phyloP scores from a whole-genome alignment of 2,888 invertebrate genomes.

The Polyommatus iphigenia region DNA sequence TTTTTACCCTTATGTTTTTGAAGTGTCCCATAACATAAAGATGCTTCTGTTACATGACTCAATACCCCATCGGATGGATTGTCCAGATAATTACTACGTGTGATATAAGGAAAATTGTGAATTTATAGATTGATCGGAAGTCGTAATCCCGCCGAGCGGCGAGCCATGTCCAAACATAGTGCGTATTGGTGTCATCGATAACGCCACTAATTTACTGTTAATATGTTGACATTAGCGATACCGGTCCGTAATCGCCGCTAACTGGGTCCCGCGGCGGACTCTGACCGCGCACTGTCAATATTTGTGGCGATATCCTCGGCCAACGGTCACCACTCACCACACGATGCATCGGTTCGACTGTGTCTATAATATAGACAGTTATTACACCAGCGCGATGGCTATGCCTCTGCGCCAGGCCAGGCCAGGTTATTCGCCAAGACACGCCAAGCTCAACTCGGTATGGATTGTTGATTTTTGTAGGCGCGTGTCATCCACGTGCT shows the following conservation, averaged over 20 bases:
- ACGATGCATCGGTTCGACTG: not conserved
- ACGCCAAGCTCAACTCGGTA: not conserved
- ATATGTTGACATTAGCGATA: slow-evolving; percentile 34
- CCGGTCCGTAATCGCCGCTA: slow-evolving; percentile 19
- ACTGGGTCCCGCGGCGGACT: slow-evolving; percentile 29
- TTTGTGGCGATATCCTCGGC: slow-evolving; percentile 18
- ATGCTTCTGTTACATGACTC: too few relatives aligned
- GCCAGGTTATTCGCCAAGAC: not conserved
- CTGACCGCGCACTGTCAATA: slow-evolving; percentile 28
- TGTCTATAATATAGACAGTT: not conserved
- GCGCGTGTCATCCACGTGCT: too few relatives aligned
- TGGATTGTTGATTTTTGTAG: not conserved
- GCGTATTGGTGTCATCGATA: slow-evolving; percentile 28
- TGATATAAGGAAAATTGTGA: not conserved
- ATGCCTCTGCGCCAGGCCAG: too few relatives aligned
- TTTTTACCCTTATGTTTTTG: not conserved
- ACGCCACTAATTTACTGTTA: slow-evolving; percentile 33
- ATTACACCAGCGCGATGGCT: not conserved
- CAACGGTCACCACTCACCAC: not conserved
- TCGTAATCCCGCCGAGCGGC: slow-evolving; percentile 12
- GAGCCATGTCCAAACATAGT: slow-evolving; percentile 19
- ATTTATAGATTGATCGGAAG: not conserved
- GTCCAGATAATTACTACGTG: too few relatives aligned
- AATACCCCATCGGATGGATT: not conserved
- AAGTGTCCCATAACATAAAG: not conserved